Evolutionary conservation across 2,797 vertebrate species (phyloP).

Genomic region (Urophycis tenuis): DNA sequence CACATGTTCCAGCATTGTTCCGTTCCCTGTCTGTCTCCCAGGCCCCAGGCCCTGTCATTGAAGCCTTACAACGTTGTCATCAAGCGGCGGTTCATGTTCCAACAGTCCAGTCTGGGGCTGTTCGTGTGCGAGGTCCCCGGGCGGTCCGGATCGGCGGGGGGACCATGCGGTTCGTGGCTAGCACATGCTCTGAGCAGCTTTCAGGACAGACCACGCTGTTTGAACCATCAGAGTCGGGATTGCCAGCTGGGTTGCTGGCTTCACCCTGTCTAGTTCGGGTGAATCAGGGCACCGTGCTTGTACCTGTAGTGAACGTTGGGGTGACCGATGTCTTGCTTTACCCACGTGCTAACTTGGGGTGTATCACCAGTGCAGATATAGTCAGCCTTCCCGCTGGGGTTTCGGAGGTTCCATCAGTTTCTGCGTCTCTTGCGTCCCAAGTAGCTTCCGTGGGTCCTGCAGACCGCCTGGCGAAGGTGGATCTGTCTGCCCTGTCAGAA

Average conservation of each 20-base stretch:
- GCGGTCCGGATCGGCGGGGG: too few relatives aligned
- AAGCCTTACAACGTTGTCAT: background rate
- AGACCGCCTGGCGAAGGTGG: background rate
- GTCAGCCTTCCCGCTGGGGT: background rate
- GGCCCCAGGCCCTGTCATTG: background rate
- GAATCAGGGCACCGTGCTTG: background rate
- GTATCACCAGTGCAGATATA: background rate
- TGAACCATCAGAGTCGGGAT: background rate
- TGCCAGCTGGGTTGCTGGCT: background rate
- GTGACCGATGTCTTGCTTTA: background rate
- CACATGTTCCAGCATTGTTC: background rate
- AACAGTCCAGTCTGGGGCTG: background rate
- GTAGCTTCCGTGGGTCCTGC: background rate
- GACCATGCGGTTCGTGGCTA: background rate
- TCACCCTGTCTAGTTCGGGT: background rate
- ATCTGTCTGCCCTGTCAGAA: too few relatives aligned
- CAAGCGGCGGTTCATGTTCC: background rate
- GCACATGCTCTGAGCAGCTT: background rate
- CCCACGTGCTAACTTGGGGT: background rate
- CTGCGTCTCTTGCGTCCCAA: too few relatives aligned
- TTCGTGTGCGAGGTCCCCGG: background rate
- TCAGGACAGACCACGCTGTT: background rate
- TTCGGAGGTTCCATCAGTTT: too few relatives aligned
- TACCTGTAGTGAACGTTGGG: background rate
- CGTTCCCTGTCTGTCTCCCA: background rate